Evolutionary conservation across 2,888 invertebrate species (phyloP).

Genomic region (Drosophila aldrichi): DNA sequence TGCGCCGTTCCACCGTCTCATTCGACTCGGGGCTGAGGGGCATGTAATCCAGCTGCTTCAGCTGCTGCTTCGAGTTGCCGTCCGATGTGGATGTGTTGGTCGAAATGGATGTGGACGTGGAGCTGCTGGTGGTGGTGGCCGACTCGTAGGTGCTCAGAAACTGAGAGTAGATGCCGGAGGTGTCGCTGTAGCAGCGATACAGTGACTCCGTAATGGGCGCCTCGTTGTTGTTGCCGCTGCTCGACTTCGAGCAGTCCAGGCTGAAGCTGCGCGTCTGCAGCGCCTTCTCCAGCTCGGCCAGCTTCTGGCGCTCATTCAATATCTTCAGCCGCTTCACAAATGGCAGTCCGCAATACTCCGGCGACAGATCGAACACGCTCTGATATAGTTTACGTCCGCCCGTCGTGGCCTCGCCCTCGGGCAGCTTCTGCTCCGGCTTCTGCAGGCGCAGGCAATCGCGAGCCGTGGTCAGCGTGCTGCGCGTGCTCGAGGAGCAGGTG

Average conservation of each 20-base stretch:
- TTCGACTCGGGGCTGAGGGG: constrained; percentile 89
- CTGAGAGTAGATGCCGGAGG: constrained; percentile 88
- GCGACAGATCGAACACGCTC: constrained; percentile 94
- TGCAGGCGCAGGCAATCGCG: constrained; percentile 51
- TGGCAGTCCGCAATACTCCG: constrained; percentile 93
- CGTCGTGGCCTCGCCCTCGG: constrained; percentile 40
- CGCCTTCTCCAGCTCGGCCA: constrained; percentile 92
- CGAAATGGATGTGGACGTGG: constrained; percentile 81
- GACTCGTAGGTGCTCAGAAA: constrained; percentile 84
- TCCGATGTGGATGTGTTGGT: constrained; percentile 74
- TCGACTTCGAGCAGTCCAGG: constrained; percentile 89
- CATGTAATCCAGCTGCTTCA: constrained; percentile 79
- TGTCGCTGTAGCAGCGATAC: constrained; percentile 93
- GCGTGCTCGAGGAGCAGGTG: constrained; percentile 53
- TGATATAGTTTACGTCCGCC: constrained; percentile 89
- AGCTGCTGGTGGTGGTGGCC: constrained; percentile 81
- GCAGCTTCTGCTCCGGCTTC: constrained; percentile 68
- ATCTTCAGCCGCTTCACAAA: constrained; percentile 96
- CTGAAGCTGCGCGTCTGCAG: constrained; percentile 92
- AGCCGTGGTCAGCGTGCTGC: constrained; percentile 50
- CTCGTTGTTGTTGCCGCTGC: constrained; percentile 84
- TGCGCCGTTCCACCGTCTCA: constrained; percentile 92
- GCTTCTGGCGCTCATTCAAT: constrained; percentile 93
- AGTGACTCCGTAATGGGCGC: constrained; percentile 86
- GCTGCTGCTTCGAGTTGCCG: constrained; percentile 55